These are phyloP conservation scores for Pelobates cultripes DNA, from an alignment of 2,797 vertebrate species.

Conservation along the genomic window DNA sequence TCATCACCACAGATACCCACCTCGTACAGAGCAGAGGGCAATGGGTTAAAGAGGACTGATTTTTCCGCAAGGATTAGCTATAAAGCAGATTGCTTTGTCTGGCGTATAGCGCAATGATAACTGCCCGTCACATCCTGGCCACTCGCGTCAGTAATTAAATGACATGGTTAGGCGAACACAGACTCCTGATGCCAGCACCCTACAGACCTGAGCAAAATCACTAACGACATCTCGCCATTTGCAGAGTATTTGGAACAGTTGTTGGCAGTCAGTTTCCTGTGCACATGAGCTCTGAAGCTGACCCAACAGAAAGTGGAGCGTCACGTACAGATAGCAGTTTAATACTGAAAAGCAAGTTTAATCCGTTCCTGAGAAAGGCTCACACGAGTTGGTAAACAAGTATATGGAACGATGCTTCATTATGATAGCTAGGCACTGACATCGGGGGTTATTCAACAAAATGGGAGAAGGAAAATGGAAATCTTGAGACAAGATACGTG, in stretches of 20 bases:
- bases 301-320: neutral
- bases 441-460: too few species aligned
- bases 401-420: too few species aligned
- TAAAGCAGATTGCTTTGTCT: slow-evolving; percentile 69
- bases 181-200: slow-evolving; percentile 65
- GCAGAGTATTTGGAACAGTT: slow-evolving; percentile 10
- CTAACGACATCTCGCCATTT: slow-evolving; percentile 55
- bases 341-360: neutral
- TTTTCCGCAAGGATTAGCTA: slow-evolving; percentile 14
- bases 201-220: slow-evolving; percentile 58
- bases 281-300: neutral
- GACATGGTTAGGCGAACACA: slow-evolving; percentile 68
- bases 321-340: too few species aligned
- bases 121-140: slow-evolving; percentile 62
- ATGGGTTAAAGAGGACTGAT: slow-evolving; percentile 38
- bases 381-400: neutral
- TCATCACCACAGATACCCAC: too few species aligned
- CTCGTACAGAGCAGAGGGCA: neutral
- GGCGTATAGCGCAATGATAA: slow-evolving; percentile 60
- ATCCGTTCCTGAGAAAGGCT: neutral
- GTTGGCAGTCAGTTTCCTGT: neutral
- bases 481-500: too few species aligned
- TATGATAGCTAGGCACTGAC: too few species aligned
- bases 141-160: slow-evolving; percentile 68
- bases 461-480: too few species aligned